These are phyloP conservation scores for Bilobella aurantiaca DNA, from an alignment of 1,140 invertebrate genomes.

Conservation along the genomic window DNA sequence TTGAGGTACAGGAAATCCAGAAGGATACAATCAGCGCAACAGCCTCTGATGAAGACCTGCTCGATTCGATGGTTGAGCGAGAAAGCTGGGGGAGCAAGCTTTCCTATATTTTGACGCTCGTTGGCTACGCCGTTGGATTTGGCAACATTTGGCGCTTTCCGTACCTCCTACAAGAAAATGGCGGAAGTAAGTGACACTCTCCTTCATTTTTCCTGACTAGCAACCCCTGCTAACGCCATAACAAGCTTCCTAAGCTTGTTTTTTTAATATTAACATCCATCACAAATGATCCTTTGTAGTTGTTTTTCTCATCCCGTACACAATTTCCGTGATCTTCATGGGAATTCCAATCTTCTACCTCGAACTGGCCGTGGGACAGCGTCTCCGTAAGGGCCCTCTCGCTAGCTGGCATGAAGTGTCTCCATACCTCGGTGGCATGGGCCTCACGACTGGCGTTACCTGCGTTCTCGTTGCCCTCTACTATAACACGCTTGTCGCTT, in stretches of 20 bases:
- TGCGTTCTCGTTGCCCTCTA: conserved; percentile 7
- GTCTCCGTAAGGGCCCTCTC: conserved; percentile 79
- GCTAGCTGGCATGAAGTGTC: conserved; percentile 88
- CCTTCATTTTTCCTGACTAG: too few relatives aligned
- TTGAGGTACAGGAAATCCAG: background rate
- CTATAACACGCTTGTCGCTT: conserved; percentile 11
- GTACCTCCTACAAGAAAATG: conserved; percentile 40
- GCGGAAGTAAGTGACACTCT: conserved; percentile 36
- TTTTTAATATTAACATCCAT: background rate
- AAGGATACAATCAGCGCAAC: background rate
- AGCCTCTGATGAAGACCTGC: background rate
- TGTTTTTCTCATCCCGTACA: conserved; percentile 47
- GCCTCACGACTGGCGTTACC: conserved; percentile 65
- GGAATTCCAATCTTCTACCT: conserved; percentile 89
- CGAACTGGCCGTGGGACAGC: conserved; percentile 81
- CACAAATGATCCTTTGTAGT: conserved; percentile 33
- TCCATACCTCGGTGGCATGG: conserved; percentile 74
- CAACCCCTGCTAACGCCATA: too few relatives aligned
- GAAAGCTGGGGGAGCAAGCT: conserved; percentile 43
- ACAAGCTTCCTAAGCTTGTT: too few relatives aligned
- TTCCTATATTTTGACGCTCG: conserved; percentile 48
- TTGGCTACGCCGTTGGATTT: conserved; percentile 46
- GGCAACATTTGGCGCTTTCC: conserved; percentile 43
- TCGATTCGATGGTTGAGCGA: background rate
- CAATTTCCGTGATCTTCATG: conserved; percentile 55